Conservation (phyloP, 23 tunicate genomes). For the Phallusia fumigata region DNA sequence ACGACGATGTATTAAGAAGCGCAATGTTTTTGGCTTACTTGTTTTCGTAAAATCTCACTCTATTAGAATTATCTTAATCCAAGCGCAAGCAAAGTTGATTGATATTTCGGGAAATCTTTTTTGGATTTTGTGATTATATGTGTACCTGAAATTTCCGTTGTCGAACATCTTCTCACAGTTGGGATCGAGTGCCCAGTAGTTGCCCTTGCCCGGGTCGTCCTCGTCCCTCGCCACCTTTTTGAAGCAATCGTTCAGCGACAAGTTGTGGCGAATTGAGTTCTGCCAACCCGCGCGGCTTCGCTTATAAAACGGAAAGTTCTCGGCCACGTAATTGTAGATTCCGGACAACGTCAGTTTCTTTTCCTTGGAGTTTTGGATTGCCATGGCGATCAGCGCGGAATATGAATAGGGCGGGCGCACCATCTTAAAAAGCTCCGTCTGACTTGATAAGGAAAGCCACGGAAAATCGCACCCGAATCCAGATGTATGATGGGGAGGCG, state of each 20-base stretch:
- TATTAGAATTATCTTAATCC: neutral
- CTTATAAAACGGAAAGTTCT: slow-evolving; percentile 97
- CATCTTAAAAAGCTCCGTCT: slow-evolving; percentile 95
- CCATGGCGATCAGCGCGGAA: slow-evolving; percentile 96
- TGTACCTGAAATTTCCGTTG: slow-evolving; percentile 97
- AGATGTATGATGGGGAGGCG: slow-evolving; percentile 39
- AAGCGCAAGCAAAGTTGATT: neutral
- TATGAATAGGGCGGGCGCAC: slow-evolving; percentile 98
- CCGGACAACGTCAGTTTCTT: slow-evolving; percentile 92
- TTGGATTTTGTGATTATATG: neutral
- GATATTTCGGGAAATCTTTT: too few relatives aligned
- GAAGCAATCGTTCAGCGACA: slow-evolving; percentile 96
- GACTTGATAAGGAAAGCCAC: slow-evolving; percentile 92
- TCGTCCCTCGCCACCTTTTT: slow-evolving; percentile 96
- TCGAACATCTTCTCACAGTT: slow-evolving; percentile 99
- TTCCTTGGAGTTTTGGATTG: slow-evolving; percentile 97
- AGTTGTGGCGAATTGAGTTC: slow-evolving; percentile 93
- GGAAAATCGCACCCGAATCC: slow-evolving; percentile 79
- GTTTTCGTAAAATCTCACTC: neutral
- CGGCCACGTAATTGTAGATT: slow-evolving; percentile 94
- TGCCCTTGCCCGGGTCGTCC: slow-evolving; percentile 98
- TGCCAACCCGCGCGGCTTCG: slow-evolving; percentile 98
- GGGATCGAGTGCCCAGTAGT: slow-evolving; percentile 96
- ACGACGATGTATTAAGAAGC: too few relatives aligned
- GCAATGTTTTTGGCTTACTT: too few relatives aligned